Evolutionary conservation across 2,797 vertebrate species (phyloP).

Genomic region (Bovichtus variegatus): DNA sequence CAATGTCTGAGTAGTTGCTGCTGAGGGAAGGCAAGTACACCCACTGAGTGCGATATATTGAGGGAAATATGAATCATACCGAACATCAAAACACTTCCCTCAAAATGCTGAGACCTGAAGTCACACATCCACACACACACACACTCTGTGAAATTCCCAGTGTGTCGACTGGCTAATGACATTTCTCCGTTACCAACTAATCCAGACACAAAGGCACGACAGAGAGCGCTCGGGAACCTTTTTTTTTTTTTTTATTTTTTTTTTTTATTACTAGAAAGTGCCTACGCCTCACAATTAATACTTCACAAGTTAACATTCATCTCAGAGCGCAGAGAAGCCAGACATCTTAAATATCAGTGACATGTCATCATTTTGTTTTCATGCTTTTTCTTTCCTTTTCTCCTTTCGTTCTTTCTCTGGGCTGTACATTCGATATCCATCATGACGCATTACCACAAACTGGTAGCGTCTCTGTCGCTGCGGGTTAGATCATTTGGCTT

Average conservation of each 20-base stretch:
- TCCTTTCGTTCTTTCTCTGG: conserved; percentile 32
- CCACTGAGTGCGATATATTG: conserved; percentile 55
- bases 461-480: conserved; percentile 59
- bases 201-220: conserved; percentile 60
- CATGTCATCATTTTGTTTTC: conserved; percentile 36
- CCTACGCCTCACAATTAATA: conserved; percentile 52
- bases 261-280: conserved; percentile 30
- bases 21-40: conserved; percentile 61
- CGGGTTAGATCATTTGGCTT: conserved; percentile 60
- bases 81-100: conserved; percentile 67
- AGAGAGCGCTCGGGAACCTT: conserved; percentile 34
- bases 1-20: conserved; percentile 62
- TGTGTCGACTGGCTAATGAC: conserved; percentile 60
- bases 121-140: conserved; percentile 43
- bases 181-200: conserved; percentile 59
- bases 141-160: conserved; percentile 56
- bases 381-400: conserved; percentile 23
- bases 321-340: conserved; percentile 19
- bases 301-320: conserved; percentile 47
- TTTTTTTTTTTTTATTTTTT: conserved; percentile 1
- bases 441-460: conserved; percentile 61
- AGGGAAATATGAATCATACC: conserved; percentile 70
- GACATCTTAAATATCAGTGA: conserved; percentile 45
- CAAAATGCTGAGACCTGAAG: conserved; percentile 62
- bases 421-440: conserved; percentile 36